phyloP scores from a whole-genome alignment of 1,140 invertebrate species.

The Drosophila carrolli region DNA sequence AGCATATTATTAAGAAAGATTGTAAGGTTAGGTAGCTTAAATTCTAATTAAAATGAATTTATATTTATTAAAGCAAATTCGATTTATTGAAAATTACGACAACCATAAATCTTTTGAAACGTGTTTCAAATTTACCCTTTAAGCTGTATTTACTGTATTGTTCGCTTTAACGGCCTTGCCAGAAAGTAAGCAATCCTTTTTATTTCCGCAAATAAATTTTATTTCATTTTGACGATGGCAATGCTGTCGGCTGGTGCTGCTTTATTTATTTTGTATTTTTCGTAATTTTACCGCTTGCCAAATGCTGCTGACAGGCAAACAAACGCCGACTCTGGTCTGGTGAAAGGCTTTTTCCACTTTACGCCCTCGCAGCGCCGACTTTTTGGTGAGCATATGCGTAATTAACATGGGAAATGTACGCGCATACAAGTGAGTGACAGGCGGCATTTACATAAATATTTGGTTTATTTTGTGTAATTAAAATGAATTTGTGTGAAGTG shows the following conservation, averaged over 20 bases:
- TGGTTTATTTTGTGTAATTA: conserved; percentile 81
- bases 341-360: conserved; percentile 22
- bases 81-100: not conserved
- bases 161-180: conserved; percentile 48
- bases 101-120: conserved; percentile 1
- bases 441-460: conserved; percentile 73
- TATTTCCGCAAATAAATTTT: conserved; percentile 73
- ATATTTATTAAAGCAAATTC: too few species aligned
- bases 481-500: conserved; percentile 81
- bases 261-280: conserved; percentile 43
- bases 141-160: conserved; percentile 57
- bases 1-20: too few species aligned
- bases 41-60: too few species aligned
- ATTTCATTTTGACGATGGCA: conserved; percentile 69
- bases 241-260: conserved; percentile 39
- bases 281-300: conserved; percentile 50
- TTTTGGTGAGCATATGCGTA: conserved; percentile 52
- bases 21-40: too few species aligned
- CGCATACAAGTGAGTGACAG: conserved; percentile 39
- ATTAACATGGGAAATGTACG: conserved; percentile 64
- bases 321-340: conserved; percentile 22
- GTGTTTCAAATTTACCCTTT: conserved; percentile 26
- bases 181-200: conserved; percentile 59
- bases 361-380: conserved; percentile 12
- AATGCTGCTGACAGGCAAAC: conserved; percentile 74